These are phyloP conservation scores for Sorex araneus DNA, from an alignment of 2,113 vertebrate genomes.

Conservation along the genomic window DNA sequence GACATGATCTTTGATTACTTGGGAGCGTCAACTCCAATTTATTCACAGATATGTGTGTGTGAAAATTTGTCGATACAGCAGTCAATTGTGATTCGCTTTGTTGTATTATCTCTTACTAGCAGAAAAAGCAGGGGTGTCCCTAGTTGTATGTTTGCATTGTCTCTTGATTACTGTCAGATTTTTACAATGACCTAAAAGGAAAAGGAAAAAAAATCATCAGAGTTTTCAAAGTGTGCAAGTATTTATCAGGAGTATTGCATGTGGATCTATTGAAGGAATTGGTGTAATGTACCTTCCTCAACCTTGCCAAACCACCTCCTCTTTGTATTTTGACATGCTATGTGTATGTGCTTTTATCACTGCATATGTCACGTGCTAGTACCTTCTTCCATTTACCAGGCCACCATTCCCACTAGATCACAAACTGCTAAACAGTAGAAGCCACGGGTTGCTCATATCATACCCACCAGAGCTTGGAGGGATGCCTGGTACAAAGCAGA, in stretches of 20 bases:
- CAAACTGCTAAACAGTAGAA: slow-evolving; percentile 57
- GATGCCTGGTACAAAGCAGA: slow-evolving; percentile 55
- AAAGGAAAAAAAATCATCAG: neutral
- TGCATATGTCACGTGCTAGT: neutral
- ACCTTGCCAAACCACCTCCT: neutral
- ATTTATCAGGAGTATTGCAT: too few relatives aligned
- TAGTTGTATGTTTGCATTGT: neutral
- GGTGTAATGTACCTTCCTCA: neutral
- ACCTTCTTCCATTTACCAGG: slow-evolving; percentile 13
- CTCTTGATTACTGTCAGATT: slow-evolving; percentile 37
- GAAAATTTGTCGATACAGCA: slow-evolving; percentile 46
- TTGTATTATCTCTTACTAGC: slow-evolving; percentile 28
- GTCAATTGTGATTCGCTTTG: slow-evolving; percentile 65
- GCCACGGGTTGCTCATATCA: slow-evolving; percentile 14
- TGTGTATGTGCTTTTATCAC: slow-evolving; percentile 28
- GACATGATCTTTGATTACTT: slow-evolving; percentile 36
- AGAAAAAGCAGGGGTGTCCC: neutral
- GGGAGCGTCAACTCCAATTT: slow-evolving; percentile 40
- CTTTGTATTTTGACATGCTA: slow-evolving; percentile 12
- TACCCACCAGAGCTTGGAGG: slow-evolving; percentile 46
- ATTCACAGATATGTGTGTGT: slow-evolving; percentile 48
- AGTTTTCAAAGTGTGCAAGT: too few relatives aligned
- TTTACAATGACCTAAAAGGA: slow-evolving; percentile 43
- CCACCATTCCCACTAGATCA: neutral
- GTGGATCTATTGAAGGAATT: neutral